A percentile compares a stretch with the other conserved stretches of the same genome.
These are phyloP conservation scores for Pristis pectinata DNA, from an alignment of 2,797 vertebrate species.

Conservation along the genomic window DNA sequence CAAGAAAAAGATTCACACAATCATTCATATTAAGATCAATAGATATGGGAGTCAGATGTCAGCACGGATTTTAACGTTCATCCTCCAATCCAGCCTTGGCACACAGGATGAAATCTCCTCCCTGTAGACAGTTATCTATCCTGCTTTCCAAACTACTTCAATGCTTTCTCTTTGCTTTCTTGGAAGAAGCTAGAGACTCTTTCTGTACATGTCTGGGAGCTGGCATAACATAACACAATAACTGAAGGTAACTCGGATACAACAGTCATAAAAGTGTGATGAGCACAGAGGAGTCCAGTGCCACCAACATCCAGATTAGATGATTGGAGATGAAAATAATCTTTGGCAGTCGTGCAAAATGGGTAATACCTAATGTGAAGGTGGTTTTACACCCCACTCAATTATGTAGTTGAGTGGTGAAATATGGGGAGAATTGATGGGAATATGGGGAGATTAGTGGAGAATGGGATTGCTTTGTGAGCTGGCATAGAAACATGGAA, in stretches of 20 bases:
- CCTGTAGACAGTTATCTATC: not conserved
- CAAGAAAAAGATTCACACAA: not conserved
- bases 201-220: not conserved
- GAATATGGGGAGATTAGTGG: too few relatives aligned
- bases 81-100: not conserved
- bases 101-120: not conserved
- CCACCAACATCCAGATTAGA: not conserved
- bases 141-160: not conserved
- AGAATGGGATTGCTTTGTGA: too few relatives aligned
- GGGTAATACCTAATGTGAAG: not conserved
- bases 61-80: not conserved
- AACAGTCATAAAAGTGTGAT: not conserved
- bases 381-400: not conserved
- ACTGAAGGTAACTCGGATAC: not conserved
- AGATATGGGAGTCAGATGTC: not conserved
- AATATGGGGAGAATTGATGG: too few relatives aligned
- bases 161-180: not conserved
- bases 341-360: not conserved
- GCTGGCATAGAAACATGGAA: too few relatives aligned
- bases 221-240: not conserved
- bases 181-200: not conserved
- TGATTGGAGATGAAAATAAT: not conserved
- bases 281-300: not conserved
- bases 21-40: not conserved
- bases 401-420: not conserved